Base-by-base conservation (phyloP, 2,113 vertebrate genomes). In the Delphinapterus leucas region DNA sequence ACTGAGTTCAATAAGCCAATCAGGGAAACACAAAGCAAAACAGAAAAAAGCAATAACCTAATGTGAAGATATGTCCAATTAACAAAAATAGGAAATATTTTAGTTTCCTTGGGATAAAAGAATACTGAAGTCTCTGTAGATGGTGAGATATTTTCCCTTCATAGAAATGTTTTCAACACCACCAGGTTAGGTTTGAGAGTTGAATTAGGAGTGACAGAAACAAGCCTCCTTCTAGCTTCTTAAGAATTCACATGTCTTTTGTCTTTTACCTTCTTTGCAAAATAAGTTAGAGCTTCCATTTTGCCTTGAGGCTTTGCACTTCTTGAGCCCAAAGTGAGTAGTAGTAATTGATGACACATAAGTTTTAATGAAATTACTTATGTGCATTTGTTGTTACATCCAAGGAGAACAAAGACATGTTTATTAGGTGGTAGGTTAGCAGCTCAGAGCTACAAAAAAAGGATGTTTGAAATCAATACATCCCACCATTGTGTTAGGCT, bases 181-280 rank as follows among this genome's bases (percentile, higher is more conserved):
- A 80, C 20, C 68, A 84, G 44, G n/a, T 87, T 17, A 49, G 12
- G 20, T 36, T 60, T 82, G 58, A 76, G 60, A 61, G 41, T 76
- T 94, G 28, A 68, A 79, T 65, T 33, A 93, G 14, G 58, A 60
- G 21, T 84, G 86, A 90, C 15, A 36, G 53, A 90, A 91, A 71
- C 15, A 60, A 68, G 33, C 2, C 11, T 49, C 2, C 8, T 49
- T 44, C 61, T 12, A 71, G 20, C 2, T 90, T 80, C 67, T 63
- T 60, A 79, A 90, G 38, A 36, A 90, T 23, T 77, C 26, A 71
- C 7, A 9, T 1, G 10, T 73, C 49, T 76, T 89, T 88, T 67
- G 33, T 84, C 47, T 76, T 84, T 92, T 88, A 73, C 15, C 12
- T 70, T 76, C n/a, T 93, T 97, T 60, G 68, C 53, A 95, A 93